Evolutionary conservation across 2,888 invertebrate genomes (phyloP).

Genomic region (Dasypogon diadema): DNA sequence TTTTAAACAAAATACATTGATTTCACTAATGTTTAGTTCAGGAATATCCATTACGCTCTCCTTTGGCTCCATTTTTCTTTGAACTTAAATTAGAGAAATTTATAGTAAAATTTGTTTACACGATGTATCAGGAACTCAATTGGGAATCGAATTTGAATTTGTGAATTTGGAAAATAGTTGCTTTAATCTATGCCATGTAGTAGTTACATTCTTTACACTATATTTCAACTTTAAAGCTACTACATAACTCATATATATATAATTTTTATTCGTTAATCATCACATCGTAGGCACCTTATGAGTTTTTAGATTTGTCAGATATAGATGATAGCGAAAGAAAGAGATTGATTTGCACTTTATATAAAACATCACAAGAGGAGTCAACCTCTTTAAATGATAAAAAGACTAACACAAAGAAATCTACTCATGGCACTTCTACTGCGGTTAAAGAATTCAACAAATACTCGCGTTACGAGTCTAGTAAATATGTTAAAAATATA

Average conservation of each 20-base stretch:
- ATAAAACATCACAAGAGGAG: constrained; percentile 58
- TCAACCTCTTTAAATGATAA: constrained; percentile 45
- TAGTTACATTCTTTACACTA: background rate
- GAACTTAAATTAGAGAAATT: too few species aligned
- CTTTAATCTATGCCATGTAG: too few species aligned
- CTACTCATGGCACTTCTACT: constrained; percentile 34
- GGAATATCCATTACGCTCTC: too few species aligned
- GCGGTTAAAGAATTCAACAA: constrained; percentile 50
- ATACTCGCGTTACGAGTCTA: constrained; percentile 51
- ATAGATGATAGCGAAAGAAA: constrained; percentile 77
- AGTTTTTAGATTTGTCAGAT: constrained; percentile 81
- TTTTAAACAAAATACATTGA: too few species aligned
- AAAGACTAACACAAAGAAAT: constrained; percentile 37
- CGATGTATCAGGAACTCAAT: too few species aligned
- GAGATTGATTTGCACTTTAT: constrained; percentile 74
- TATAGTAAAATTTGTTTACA: too few species aligned
- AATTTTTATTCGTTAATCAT: constrained; percentile 14
- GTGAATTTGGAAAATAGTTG: too few species aligned
- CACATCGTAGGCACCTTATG: constrained; percentile 70
- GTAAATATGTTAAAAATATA: constrained; percentile 54
- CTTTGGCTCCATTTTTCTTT: too few species aligned
- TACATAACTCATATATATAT: too few species aligned
- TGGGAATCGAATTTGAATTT: too few species aligned
- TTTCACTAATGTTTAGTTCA: too few species aligned
- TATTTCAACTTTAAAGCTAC: too few species aligned